phyloP scores from a whole-genome alignment of 2,113 vertebrate genomes.

The Sylvia atricapilla region DNA sequence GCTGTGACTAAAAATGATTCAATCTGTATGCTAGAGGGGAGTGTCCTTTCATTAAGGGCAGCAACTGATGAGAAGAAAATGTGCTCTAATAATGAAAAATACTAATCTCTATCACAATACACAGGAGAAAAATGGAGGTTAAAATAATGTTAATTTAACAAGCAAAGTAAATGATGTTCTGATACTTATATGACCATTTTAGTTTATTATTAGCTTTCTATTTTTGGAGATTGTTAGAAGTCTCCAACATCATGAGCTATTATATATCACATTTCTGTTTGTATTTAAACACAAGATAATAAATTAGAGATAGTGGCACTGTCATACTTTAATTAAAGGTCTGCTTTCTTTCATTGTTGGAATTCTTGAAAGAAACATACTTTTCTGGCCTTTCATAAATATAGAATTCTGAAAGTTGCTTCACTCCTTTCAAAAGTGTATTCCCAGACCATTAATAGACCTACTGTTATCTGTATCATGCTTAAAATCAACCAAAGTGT shows the following conservation, averaged over 20 bases:
- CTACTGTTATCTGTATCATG: not conserved
- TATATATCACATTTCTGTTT: not conserved
- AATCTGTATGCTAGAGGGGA: conserved; percentile 19
- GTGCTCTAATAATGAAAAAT: not conserved
- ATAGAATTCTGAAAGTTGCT: not conserved
- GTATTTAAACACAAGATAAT: not conserved
- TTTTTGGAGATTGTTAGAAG: not conserved
- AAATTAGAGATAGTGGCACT: not conserved
- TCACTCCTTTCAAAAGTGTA: not conserved
- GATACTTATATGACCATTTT: not conserved
- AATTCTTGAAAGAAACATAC: not conserved
- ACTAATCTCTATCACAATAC: not conserved
- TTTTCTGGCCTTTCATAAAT: not conserved
- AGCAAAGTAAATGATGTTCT: conserved; percentile 22
- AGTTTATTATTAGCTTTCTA: not conserved
- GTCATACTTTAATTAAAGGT: not conserved
- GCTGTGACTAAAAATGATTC: conserved; percentile 49
- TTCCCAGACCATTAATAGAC: not conserved
- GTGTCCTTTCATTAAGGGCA: conserved; percentile 10
- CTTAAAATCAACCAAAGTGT: not conserved
- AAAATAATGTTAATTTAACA: conserved; percentile 39
- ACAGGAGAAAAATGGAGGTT: not conserved
- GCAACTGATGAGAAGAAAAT: conserved; percentile 25
- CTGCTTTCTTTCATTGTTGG: not conserved
- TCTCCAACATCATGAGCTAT: not conserved